A percentile compares a stretch with the other conserved stretches of the same genome.
Evolutionary conservation across 2,113 vertebrate species (phyloP).

Genomic region (Egretta garzetta): DNA sequence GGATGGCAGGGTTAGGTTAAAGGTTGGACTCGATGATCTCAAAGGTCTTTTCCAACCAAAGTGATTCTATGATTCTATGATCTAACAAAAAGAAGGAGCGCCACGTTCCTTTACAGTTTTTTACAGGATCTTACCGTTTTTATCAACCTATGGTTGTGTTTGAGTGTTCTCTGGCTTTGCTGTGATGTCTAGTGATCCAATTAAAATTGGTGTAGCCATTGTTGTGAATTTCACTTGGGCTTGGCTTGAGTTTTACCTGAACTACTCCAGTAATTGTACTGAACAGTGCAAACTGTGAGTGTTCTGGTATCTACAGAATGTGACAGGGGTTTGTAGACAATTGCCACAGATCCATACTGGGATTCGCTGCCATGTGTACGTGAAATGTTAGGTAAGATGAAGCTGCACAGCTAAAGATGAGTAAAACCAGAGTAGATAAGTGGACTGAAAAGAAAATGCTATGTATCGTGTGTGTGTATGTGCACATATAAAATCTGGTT

Average conservation of each 20-base stretch:
- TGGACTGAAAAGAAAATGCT: background rate
- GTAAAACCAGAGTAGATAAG: background rate
- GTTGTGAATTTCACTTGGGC: background rate
- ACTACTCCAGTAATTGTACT: background rate
- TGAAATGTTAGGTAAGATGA: background rate
- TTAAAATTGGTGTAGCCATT: background rate
- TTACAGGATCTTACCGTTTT: background rate
- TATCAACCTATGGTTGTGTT: background rate
- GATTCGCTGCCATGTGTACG: background rate
- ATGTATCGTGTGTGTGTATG: background rate
- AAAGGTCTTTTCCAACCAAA: no score
- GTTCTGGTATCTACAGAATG: background rate
- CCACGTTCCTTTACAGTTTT: background rate
- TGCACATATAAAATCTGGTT: slow-evolving; percentile 10
- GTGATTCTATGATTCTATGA: no score
- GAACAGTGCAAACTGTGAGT: background rate
- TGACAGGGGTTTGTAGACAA: background rate
- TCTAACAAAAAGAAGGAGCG: background rate
- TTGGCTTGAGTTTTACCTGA: background rate
- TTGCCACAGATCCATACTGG: background rate
- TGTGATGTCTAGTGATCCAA: background rate
- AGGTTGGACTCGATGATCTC: no score
- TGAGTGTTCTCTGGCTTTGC: background rate
- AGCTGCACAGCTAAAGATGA: background rate
- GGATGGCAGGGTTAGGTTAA: no score